Evolutionary conservation across 1,140 invertebrate genomes (phyloP), one percentile per base, ranked within the genome.

Genomic region (Holotrichia oblita): DNA sequence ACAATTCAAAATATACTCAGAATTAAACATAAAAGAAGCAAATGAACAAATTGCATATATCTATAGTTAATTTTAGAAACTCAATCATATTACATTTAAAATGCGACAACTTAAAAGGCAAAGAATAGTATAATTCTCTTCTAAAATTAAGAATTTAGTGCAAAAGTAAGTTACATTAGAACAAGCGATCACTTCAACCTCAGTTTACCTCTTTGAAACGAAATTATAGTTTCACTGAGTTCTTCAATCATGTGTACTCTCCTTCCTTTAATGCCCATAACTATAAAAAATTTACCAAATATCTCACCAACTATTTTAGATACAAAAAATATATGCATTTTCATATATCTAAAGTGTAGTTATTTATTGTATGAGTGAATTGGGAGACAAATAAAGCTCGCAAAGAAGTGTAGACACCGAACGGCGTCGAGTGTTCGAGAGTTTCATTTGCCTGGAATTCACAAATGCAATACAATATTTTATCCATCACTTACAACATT

Each of bases 231-330:
- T 90, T 97, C 96, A 90, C 95, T 97, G 88, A 98, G 92, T 90
- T 98, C 96, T 91, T 98, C 97, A 88, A 98, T 98, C 94, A 98
- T 96, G 91, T 98, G 96, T 88, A 98, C 96, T 86, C 97, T 91
- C 85, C 96, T 92, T 87, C 97, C 97, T 90, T 97, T 98, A 92
- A 98, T 97, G 90, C 97, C 97, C 97, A 98, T 98, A 89, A 98
- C 96, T 97, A 92, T 88, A 88, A 90, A 89, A 87, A 88, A 83
- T 74, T 76, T 76, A 41, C 34, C 61, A 69, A 34, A 69, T 14
- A 69, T 69, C 61, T 69, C 61, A 69, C 61, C 61, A 69, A 10
- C 0, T 69, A 14, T 24, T 69, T 69, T 10, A 24, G 6, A 24
- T 34, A 69, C 12, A 12, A 41, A 42, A 24, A 9, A 10, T 74